These are phyloP conservation scores for Gastrophryne carolinensis DNA, from an alignment of 2,797 vertebrate genomes.

Conservation along the genomic window DNA sequence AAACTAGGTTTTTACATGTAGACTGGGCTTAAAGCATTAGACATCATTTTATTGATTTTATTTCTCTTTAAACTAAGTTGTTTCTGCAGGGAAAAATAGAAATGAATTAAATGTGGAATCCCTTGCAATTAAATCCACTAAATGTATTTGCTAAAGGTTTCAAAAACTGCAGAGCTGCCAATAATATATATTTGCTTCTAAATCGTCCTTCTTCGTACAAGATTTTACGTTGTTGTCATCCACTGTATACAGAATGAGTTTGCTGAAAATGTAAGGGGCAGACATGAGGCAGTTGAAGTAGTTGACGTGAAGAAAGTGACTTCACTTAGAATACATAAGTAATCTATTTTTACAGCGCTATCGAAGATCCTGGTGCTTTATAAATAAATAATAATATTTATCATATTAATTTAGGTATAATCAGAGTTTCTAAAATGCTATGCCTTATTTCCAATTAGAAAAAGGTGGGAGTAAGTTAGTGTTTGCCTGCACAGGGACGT, in stretches of 20 bases:
- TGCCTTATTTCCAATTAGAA: too few species aligned
- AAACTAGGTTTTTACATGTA: background rate
- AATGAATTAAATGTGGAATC: slow-evolving; percentile 22
- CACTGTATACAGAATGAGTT: background rate
- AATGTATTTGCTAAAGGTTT: slow-evolving; percentile 19
- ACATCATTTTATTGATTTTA: slow-evolving; percentile 10
- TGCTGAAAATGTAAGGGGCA: too few species aligned
- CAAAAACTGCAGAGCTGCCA: slow-evolving; percentile 2
- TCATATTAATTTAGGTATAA: too few species aligned
- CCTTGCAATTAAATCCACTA: background rate
- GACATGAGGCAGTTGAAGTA: too few species aligned
- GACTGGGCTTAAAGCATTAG: background rate
- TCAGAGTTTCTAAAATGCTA: too few species aligned
- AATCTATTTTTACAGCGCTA: too few species aligned
- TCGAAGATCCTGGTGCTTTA: too few species aligned
- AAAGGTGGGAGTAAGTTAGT: too few species aligned
- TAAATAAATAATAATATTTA: too few species aligned
- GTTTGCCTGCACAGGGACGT: too few species aligned
- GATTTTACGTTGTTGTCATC: background rate
- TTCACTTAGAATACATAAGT: too few species aligned
- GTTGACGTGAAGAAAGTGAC: too few species aligned
- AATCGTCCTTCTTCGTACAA: background rate
- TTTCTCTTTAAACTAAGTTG: background rate
- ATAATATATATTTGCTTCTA: slow-evolving; percentile 12
- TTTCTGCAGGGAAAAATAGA: slow-evolving; percentile 27